Evolutionary conservation across 2,797 vertebrate species (phyloP).

Genomic region (Pseudotriccus pelzelni): DNA sequence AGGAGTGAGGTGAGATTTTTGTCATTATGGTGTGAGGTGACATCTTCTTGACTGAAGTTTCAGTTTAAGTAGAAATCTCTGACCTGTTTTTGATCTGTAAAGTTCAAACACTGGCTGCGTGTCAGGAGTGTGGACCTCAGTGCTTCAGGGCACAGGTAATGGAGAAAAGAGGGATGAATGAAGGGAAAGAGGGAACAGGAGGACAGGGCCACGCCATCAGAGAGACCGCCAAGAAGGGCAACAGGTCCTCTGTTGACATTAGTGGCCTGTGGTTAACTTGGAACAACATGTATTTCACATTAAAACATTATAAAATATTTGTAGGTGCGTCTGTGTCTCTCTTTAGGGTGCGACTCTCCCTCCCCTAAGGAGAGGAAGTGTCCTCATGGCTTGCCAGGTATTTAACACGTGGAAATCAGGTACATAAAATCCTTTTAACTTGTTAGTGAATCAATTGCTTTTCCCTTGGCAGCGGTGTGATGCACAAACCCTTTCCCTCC

Average conservation of each 20-base stretch:
- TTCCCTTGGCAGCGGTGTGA: background rate
- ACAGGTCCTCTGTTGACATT: background rate
- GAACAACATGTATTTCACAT: slow-evolving; percentile 34
- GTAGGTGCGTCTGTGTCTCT: background rate
- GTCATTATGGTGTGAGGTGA: background rate
- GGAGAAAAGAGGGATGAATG: background rate
- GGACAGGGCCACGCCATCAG: background rate
- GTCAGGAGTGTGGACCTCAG: background rate
- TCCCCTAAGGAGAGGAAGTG: background rate
- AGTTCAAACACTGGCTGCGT: fast-evolving
- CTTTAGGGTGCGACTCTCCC: slow-evolving; percentile 2
- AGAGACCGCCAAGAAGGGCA: background rate
- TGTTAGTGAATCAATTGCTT: slow-evolving; percentile 19
- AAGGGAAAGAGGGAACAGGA: background rate
- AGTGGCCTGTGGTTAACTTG: background rate
- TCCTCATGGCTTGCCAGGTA: background rate
- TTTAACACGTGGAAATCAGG: background rate
- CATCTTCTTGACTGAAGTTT: background rate
- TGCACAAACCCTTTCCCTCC: background rate
- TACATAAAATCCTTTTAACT: slow-evolving; percentile 49
- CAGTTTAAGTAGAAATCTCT: background rate
- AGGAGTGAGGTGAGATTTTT: background rate
- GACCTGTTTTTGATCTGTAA: background rate
- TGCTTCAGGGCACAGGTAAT: background rate
- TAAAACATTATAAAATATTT: slow-evolving; percentile 32